Conservation (phyloP, 2,113 vertebrate genomes). For the Euleptes europaea region DNA sequence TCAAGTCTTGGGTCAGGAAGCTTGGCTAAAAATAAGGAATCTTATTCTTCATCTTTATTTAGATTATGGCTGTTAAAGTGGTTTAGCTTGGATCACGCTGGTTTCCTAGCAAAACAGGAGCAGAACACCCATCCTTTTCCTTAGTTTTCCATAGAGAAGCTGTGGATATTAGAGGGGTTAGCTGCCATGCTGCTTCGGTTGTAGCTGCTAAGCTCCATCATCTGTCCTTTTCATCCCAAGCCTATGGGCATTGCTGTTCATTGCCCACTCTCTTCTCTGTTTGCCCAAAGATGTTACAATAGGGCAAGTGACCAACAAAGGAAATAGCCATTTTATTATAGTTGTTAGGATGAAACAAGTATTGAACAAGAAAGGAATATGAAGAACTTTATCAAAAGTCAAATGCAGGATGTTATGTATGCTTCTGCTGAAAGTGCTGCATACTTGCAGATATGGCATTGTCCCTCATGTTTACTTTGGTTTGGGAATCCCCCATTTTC, state of each 20-base stretch:
- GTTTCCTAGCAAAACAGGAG: not conserved
- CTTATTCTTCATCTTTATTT: too few species aligned
- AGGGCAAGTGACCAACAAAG: not conserved
- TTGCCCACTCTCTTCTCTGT: too few species aligned
- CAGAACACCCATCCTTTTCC: not conserved
- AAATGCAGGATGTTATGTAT: not conserved
- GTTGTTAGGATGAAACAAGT: not conserved
- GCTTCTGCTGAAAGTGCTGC: not conserved
- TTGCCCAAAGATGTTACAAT: not conserved
- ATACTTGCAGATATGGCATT: not conserved
- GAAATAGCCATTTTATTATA: not conserved
- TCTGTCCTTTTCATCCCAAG: not conserved
- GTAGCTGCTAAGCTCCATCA: not conserved
- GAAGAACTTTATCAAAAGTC: not conserved
- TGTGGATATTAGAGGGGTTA: not conserved
- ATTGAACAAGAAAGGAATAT: not conserved
- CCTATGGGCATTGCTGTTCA: not conserved
- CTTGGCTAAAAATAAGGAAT: not conserved
- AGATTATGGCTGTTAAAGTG: not conserved
- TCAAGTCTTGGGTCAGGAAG: not conserved
- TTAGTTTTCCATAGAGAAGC: not conserved
- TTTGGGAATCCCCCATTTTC: not conserved
- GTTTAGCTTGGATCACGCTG: not conserved
- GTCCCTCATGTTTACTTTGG: not conserved
- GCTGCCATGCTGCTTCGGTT: not conserved